Evolutionary conservation across 2,888 invertebrate genomes (phyloP).

Genomic region (Ophioninae sp.): DNA sequence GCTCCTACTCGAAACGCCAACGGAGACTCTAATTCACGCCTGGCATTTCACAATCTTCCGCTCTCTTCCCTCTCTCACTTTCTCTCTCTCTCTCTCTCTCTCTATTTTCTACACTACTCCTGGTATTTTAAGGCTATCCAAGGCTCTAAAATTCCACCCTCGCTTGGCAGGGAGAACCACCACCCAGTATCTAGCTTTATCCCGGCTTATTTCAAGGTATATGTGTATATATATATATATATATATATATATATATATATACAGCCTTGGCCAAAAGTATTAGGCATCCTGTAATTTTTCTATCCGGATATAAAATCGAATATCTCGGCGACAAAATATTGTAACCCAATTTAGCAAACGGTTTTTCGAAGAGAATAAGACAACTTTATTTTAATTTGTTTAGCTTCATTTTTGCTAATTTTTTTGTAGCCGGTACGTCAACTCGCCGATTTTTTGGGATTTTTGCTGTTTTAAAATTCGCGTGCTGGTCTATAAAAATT

Average conservation of each 20-base stretch:
- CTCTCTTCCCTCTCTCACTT: constrained; percentile 24
- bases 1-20: constrained; percentile 50
- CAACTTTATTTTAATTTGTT: too few relatives aligned
- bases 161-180: constrained; percentile 60
- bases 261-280: too few relatives aligned
- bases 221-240: neutral
- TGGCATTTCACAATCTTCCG: constrained; percentile 72
- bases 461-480: too few relatives aligned
- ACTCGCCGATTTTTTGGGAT: too few relatives aligned
- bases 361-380: too few relatives aligned
- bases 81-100: constrained; percentile 57
- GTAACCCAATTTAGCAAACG: too few relatives aligned
- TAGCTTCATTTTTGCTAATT: too few relatives aligned
- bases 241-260: neutral
- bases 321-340: too few relatives aligned
- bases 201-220: constrained; percentile 37
- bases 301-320: too few relatives aligned
- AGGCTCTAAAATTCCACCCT: constrained; percentile 78
- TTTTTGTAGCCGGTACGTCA: too few relatives aligned
- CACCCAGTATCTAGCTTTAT: constrained; percentile 59
- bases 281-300: too few relatives aligned
- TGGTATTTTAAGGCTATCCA: constrained; percentile 78
- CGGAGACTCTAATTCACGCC: constrained; percentile 77
- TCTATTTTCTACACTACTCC: constrained; percentile 63
- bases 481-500: too few relatives aligned